A percentile compares a stretch with the other conserved stretches of the same genome.
These are phyloP conservation scores for Menura novaehollandiae DNA, from an alignment of 2,113 vertebrate species.

Conservation along the genomic window DNA sequence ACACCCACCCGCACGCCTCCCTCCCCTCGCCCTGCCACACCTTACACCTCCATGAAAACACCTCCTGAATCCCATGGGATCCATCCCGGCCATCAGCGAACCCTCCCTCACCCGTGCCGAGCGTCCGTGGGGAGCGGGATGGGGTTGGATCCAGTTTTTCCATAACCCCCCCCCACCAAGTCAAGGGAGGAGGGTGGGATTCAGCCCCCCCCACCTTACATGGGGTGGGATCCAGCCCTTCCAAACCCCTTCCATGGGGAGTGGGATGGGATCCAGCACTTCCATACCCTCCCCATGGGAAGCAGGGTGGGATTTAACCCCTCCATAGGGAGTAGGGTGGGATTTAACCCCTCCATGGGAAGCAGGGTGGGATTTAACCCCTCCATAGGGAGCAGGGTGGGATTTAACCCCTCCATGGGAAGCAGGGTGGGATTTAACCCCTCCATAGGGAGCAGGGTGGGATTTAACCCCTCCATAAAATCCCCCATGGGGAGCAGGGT, in stretches of 20 bases:
- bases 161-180: neutral
- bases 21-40: neutral
- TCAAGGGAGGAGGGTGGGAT: neutral
- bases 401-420: neutral
- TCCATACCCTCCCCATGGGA: neutral
- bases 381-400: neutral
- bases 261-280: neutral
- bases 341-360: neutral
- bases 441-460: neutral
- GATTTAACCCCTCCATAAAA: neutral
- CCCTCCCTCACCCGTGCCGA: neutral
- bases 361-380: neutral
- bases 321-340: neutral
- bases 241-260: neutral
- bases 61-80: neutral
- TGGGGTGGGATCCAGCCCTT: neutral
- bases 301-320: too few species aligned
- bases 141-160: neutral
- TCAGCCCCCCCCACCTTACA: too few species aligned
- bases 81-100: neutral
- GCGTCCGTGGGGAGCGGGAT: neutral
- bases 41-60: neutral
- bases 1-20: neutral
- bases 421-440: too few species aligned
- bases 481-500: neutral